Conservation (phyloP, 2,797 vertebrate species). For the Enoplosus armatus region DNA sequence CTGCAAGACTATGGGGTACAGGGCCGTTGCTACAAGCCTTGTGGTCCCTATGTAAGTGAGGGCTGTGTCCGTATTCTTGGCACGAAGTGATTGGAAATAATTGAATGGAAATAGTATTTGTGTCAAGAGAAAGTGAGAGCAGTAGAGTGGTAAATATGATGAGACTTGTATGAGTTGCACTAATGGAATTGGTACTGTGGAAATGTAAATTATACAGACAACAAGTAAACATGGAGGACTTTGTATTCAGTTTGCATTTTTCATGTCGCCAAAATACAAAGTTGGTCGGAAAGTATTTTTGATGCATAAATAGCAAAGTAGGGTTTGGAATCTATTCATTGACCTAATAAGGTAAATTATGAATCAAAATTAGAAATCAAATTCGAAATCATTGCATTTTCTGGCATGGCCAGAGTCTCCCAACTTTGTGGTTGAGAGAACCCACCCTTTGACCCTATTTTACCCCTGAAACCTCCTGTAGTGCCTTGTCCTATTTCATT, state of each 20-base stretch:
- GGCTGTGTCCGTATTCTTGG: too few species aligned
- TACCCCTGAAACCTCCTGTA: slow-evolving; percentile 13
- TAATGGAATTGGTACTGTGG: background rate
- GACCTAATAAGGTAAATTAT: background rate
- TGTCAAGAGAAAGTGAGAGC: background rate
- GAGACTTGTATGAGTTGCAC: too few species aligned
- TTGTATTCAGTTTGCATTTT: background rate
- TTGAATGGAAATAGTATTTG: background rate
- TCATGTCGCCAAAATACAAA: too few species aligned
- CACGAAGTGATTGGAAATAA: background rate
- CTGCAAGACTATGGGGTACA: too few species aligned
- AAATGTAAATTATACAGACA: background rate
- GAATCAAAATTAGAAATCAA: background rate
- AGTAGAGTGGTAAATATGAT: background rate
- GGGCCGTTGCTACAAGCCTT: too few species aligned
- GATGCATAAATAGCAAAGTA: background rate
- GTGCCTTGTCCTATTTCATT: slow-evolving; percentile 30
- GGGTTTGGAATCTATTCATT: background rate
- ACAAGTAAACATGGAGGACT: background rate
- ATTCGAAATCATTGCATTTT: background rate
- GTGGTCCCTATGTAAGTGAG: too few species aligned
- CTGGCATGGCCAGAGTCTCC: background rate
- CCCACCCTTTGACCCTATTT: background rate
- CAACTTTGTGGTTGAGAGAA: background rate
- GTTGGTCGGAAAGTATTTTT: background rate